Evolutionary conservation across 2,797 vertebrate species (phyloP).

Genomic region (Emydoidea blandingii): DNA sequence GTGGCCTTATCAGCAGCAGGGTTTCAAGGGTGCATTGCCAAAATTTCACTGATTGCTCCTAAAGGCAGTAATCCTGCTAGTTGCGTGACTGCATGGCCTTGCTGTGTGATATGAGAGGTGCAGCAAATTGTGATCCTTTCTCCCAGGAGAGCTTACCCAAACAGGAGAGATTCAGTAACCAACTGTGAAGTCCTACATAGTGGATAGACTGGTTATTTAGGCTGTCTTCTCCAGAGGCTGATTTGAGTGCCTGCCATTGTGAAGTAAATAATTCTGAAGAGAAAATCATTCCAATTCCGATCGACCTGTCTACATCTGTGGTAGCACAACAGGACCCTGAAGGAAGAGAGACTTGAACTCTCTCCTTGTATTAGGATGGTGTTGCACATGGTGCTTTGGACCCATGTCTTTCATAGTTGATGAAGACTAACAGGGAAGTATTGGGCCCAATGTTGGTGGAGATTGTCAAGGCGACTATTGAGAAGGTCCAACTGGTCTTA

Average conservation of each 20-base stretch:
- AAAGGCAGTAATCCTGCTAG: slow-evolving; percentile 37
- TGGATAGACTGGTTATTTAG: slow-evolving; percentile 17
- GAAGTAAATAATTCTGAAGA: slow-evolving; percentile 52
- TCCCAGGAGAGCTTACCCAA: slow-evolving; percentile 51
- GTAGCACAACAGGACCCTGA: not conserved
- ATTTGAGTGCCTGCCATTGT: not conserved
- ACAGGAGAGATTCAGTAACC: slow-evolving; percentile 57
- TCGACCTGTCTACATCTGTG: slow-evolving; percentile 24
- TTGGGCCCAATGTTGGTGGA: not conserved
- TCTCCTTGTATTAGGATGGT: not conserved
- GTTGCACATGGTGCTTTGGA: not conserved
- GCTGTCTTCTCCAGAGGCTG: slow-evolving; percentile 34
- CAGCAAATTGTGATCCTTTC: slow-evolving; percentile 57
- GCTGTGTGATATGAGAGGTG: slow-evolving; percentile 40
- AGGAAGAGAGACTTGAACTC: slow-evolving; percentile 15
- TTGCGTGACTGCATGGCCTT: slow-evolving; percentile 54
- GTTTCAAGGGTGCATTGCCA: not conserved
- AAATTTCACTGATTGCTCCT: not conserved
- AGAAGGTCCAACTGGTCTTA: not conserved
- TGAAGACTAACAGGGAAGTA: not conserved
- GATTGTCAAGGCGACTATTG: rapidly evolving
- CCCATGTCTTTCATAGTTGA: not conserved
- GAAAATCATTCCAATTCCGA: not conserved
- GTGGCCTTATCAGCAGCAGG: not conserved
- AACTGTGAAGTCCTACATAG: slow-evolving; percentile 27